A percentile compares a stretch with the other conserved stretches of the same genome.
These are phyloP conservation scores for Drosophila longiperda DNA, from an alignment of 2,888 invertebrate genomes.

Conservation along the genomic window DNA sequence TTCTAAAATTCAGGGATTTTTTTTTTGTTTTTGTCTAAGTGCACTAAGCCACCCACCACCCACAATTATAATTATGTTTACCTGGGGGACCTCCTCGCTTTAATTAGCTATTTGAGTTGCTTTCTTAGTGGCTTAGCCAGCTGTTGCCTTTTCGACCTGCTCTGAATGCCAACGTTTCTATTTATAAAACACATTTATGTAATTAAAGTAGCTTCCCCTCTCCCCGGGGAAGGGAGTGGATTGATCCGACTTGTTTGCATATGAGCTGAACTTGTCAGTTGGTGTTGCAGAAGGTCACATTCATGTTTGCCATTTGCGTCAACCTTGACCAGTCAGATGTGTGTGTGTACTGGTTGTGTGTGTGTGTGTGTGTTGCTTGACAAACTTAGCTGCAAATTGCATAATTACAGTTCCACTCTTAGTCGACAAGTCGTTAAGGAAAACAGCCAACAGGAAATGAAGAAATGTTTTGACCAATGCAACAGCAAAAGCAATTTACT, in stretches of 20 bases:
- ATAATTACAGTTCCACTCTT: constrained; percentile 37
- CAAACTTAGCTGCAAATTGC: constrained; percentile 48
- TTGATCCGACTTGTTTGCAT: constrained; percentile 1
- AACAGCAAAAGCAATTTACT: constrained; percentile 4
- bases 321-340: constrained; percentile 63
- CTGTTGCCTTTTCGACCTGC: constrained; percentile 43
- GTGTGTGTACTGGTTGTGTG: neutral
- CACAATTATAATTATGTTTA: constrained; percentile 46
- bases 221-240: neutral
- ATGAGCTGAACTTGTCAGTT: constrained; percentile 1
- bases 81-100: constrained; percentile 38
- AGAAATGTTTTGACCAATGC: constrained; percentile 3
- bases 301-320: constrained; percentile 62
- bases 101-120: constrained; percentile 71
- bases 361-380: constrained; percentile 12
- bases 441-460: constrained; percentile 33
- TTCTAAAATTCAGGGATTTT: neutral
- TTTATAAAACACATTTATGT: constrained; percentile 36
- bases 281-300: constrained; percentile 38
- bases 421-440: constrained; percentile 22
- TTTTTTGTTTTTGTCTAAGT: neutral
- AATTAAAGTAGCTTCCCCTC: constrained; percentile 1
- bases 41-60: neutral
- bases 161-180: constrained; percentile 23
- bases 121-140: constrained; percentile 29